Conservation (phyloP, 1,140 invertebrate genomes). For the Aphaenogaster floridana region DNA sequence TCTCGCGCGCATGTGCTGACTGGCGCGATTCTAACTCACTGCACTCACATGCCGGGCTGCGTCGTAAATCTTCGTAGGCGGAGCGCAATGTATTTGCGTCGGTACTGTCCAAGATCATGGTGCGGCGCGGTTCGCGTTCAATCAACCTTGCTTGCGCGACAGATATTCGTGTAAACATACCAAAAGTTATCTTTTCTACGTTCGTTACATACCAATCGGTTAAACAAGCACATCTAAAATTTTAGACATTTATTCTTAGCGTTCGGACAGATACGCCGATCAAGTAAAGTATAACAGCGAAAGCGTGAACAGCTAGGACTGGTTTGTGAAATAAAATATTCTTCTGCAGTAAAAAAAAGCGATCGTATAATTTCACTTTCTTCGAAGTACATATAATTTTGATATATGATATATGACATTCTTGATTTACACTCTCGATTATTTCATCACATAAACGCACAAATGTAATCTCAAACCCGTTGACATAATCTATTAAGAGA, state of each 20-base stretch:
- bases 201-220: neutral
- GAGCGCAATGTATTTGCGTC: constrained; percentile 70
- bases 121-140: constrained; percentile 16
- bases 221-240: neutral
- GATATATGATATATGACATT: neutral
- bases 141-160: constrained; percentile 8
- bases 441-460: constrained; percentile 12
- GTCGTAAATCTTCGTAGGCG: constrained; percentile 76
- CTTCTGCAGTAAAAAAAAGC: neutral
- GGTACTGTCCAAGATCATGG: constrained; percentile 67
- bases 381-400: neutral
- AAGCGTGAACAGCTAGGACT: neutral
- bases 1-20: constrained; percentile 71
- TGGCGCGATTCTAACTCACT: constrained; percentile 69
- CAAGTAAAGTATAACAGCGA: neutral
- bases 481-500: neutral
- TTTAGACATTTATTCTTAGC: neutral
- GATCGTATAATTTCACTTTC: constrained; percentile 34
- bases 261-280: neutral
- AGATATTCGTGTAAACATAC: constrained; percentile 33
- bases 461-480: constrained; percentile 12
- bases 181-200: neutral
- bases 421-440: neutral
- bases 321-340: neutral
- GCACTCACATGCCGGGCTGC: constrained; percentile 45